Evolutionary conservation across 2,113 vertebrate species (phyloP).

Genomic region (Morone saxatilis): DNA sequence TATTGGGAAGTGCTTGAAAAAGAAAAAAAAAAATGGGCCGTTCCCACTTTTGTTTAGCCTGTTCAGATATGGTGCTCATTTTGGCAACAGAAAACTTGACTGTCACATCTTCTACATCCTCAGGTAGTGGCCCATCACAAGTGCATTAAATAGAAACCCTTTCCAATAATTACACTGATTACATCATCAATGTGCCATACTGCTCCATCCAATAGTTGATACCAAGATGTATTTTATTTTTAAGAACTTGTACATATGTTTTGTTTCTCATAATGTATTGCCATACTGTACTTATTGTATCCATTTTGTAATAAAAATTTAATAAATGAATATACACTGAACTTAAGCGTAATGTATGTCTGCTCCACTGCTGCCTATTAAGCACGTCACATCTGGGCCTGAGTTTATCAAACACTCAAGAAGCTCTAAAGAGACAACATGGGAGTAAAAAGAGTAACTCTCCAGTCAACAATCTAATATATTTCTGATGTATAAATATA

Average conservation of each 20-base stretch:
- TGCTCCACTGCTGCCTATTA: not conserved
- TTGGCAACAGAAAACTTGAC: slow-evolving; percentile 29
- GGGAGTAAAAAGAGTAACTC: no score
- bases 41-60: slow-evolving; percentile 47
- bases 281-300: slow-evolving; percentile 75
- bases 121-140: slow-evolving; percentile 60
- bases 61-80: slow-evolving; percentile 53
- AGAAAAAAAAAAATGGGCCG: slow-evolving; percentile 14
- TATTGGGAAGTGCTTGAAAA: slow-evolving; percentile 82
- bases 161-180: slow-evolving; percentile 21
- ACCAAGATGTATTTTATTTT: slow-evolving; percentile 97
- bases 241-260: slow-evolving; percentile 90
- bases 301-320: slow-evolving; percentile 77
- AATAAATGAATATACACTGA: slow-evolving; percentile 74
- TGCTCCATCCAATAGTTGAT: slow-evolving; percentile 72
- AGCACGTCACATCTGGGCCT: not conserved
- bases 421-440: not conserved
- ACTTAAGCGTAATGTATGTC: not conserved
- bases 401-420: not conserved
- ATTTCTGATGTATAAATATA: not conserved
- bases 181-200: slow-evolving; percentile 55
- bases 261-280: slow-evolving; percentile 69
- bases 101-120: slow-evolving; percentile 46
- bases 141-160: slow-evolving; percentile 29
- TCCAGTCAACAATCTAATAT: not conserved